Conservation (phyloP, 2,113 vertebrate genomes). For the Pelecanus crispus region DNA sequence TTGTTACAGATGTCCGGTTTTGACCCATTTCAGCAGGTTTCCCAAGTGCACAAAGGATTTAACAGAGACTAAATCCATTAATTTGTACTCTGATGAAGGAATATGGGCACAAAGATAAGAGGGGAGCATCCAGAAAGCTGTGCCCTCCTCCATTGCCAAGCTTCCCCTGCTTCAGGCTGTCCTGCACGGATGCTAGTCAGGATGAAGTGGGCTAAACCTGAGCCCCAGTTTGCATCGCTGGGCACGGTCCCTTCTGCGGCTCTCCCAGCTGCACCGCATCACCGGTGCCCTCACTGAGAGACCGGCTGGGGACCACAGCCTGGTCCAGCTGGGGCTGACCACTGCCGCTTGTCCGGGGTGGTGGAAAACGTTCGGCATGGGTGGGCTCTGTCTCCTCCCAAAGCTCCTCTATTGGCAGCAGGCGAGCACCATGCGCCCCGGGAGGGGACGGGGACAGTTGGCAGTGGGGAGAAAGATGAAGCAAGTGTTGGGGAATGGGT, state of each 20-base stretch:
- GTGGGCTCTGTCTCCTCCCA: neutral
- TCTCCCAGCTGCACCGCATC: neutral
- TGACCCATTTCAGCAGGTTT: neutral
- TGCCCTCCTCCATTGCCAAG: accelerated
- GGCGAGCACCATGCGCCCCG: accelerated
- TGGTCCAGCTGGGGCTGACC: neutral
- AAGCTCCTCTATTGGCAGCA: neutral
- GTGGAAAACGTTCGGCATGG: neutral
- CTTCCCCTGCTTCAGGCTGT: neutral
- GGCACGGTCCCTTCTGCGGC: neutral
- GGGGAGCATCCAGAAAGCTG: neutral
- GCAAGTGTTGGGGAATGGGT: neutral
- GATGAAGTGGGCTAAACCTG: neutral
- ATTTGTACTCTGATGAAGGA: neutral
- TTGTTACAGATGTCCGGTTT: neutral
- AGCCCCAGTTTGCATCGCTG: neutral
- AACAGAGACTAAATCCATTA: neutral
- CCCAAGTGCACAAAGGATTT: neutral
- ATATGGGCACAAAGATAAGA: neutral
- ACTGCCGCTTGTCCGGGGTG: accelerated
- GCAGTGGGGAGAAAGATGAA: neutral
- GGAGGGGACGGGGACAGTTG: neutral
- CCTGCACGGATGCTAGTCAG: neutral
- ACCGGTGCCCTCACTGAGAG: neutral
- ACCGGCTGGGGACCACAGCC: neutral